phyloP scores from a whole-genome alignment of 2,797 vertebrate genomes.

The Onychomys arenicola region DNA sequence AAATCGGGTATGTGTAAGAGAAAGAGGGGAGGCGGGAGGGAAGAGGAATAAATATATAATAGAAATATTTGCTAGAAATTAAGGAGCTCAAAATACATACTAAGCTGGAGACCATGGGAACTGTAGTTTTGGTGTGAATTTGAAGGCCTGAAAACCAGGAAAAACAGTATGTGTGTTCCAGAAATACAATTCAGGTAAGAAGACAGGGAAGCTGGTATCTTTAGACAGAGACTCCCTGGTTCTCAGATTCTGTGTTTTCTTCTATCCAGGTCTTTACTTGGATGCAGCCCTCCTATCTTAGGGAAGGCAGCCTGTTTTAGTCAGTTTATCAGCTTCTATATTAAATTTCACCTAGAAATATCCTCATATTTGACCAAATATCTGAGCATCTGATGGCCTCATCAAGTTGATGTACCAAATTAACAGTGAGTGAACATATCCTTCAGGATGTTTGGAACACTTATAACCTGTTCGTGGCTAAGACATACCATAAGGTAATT shows the following conservation, averaged over 20 bases:
- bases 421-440: conserved; percentile 40
- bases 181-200: not conserved
- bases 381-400: not conserved
- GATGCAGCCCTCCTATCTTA: not conserved
- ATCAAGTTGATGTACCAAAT: conserved; percentile 22
- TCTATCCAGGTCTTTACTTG: conserved; percentile 34
- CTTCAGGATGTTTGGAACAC: conserved; percentile 53
- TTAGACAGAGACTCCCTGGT: not conserved
- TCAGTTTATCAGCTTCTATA: not conserved
- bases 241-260: not conserved
- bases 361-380: conserved; percentile 2
- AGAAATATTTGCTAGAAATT: not conserved
- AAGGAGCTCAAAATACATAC: not conserved
- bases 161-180: not conserved
- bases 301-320: not conserved
- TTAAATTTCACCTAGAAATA: conserved; percentile 40
- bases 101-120: not conserved
- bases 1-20: not conserved
- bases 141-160: not conserved
- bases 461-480: conserved; percentile 37
- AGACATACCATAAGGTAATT: conserved; percentile 18
- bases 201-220: not conserved
- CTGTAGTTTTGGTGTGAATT: not conserved
- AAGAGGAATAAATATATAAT: not conserved
- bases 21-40: not conserved